Evolutionary conservation across 1,140 invertebrate genomes (phyloP).

Genomic region (Leptestheria dahalacensis): DNA sequence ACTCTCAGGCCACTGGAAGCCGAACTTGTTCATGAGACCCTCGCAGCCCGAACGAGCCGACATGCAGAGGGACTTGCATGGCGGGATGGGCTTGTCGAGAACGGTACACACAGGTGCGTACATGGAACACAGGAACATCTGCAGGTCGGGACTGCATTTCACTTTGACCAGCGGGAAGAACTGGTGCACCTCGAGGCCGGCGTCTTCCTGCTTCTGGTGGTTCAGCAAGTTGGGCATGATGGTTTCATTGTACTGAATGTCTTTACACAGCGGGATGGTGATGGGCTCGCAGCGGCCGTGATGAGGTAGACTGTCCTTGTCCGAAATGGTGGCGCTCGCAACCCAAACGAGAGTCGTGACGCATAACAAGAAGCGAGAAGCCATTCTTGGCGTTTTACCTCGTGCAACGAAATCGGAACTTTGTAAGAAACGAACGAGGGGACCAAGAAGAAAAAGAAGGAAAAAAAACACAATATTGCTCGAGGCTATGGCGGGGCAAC

Average conservation of each 20-base stretch:
- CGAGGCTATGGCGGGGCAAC: background rate
- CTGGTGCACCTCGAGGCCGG: conserved; percentile 80
- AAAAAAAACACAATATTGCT: no score
- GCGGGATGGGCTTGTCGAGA: conserved; percentile 72
- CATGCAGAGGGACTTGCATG: conserved; percentile 78
- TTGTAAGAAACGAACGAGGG: no score
- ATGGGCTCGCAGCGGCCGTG: conserved; percentile 84
- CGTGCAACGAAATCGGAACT: background rate
- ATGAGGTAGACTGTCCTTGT: conserved; percentile 40
- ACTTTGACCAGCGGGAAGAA: conserved; percentile 93
- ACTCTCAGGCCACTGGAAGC: conserved; percentile 84
- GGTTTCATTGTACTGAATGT: conserved; percentile 86
- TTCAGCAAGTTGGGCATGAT: conserved; percentile 90
- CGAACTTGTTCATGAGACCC: conserved; percentile 77
- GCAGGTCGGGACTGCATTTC: conserved; percentile 81
- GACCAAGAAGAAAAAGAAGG: no score
- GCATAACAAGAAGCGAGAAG: background rate
- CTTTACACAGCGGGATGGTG: conserved; percentile 77
- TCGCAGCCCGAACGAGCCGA: conserved; percentile 80
- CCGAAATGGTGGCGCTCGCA: conserved; percentile 16
- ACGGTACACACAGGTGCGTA: conserved; percentile 94
- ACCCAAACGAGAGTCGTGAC: background rate
- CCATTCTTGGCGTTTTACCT: background rate
- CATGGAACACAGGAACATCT: conserved; percentile 90
- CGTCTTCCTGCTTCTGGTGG: conserved; percentile 89